phyloP scores from a whole-genome alignment of 2,113 vertebrate species.

The Cyanoramphus novaezelandiae region DNA sequence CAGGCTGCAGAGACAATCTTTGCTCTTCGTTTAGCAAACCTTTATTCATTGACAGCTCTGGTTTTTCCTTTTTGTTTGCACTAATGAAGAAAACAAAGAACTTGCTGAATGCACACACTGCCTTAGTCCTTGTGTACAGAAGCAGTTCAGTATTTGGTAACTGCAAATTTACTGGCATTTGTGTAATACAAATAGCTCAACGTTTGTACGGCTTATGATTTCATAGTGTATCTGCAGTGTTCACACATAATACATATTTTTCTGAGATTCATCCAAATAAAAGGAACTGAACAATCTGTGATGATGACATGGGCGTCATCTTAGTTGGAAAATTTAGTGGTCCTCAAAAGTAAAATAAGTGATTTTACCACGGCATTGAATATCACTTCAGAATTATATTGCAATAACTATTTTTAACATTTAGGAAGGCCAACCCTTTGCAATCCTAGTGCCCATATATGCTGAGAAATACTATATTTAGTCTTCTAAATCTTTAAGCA shows the following conservation, averaged over 20 bases:
- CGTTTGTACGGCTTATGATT: neutral
- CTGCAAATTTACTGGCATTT: neutral
- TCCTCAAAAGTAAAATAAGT: neutral
- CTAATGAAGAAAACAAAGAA: constrained; percentile 2
- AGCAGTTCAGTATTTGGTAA: neutral
- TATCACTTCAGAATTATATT: neutral
- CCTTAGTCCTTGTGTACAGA: neutral
- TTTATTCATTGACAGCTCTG: neutral
- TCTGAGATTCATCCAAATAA: neutral
- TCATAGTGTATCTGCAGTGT: constrained; percentile 7
- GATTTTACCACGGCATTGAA: neutral
- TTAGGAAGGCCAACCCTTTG: neutral
- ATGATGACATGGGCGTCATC: neutral
- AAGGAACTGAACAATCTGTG: constrained; percentile 18
- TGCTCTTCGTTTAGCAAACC: neutral
- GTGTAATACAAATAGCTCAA: neutral
- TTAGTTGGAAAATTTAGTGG: neutral
- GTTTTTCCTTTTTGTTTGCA: neutral
- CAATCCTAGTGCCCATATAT: neutral
- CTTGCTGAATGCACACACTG: neutral
- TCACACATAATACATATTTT: constrained; percentile 2
- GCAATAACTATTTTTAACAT: neutral
- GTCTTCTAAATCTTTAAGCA: neutral
- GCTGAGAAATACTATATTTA: neutral
- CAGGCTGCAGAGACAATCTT: neutral